A percentile compares a stretch with the other conserved stretches of the same genome.
These are phyloP conservation scores for Galaxias olidus DNA, from an alignment of 2,797 vertebrate genomes.

Conservation along the genomic window DNA sequence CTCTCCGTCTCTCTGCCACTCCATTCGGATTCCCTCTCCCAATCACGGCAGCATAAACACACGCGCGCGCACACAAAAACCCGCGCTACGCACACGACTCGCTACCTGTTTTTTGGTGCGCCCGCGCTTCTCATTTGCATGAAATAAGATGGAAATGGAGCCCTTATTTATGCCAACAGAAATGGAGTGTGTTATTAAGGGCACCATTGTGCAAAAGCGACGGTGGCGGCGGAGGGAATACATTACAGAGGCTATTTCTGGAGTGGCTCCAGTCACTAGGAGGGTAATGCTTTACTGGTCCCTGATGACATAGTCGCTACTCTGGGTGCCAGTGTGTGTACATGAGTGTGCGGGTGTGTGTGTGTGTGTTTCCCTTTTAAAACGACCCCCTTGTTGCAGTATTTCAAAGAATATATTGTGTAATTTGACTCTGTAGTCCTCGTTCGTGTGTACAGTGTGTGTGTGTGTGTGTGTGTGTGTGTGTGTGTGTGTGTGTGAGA, in stretches of 20 bases:
- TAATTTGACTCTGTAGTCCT: too few relatives aligned
- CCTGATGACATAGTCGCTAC: constrained; percentile 70
- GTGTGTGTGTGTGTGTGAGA: too few relatives aligned
- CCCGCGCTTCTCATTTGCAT: constrained; percentile 74
- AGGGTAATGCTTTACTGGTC: constrained; percentile 79
- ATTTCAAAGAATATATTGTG: not conserved
- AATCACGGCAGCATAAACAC: constrained; percentile 54
- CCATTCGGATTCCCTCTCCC: constrained; percentile 72
- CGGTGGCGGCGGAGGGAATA: constrained; percentile 75
- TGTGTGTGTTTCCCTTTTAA: constrained; percentile 39
- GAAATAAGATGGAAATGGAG: constrained; percentile 82
- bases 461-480: not conserved
- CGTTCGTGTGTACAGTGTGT: not conserved
- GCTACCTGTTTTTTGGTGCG: constrained; percentile 78
- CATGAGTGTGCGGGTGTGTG: not conserved
- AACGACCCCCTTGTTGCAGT: constrained; percentile 12
- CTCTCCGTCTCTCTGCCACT: too few relatives aligned
- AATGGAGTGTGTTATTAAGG: constrained; percentile 82
- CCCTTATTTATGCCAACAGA: constrained; percentile 83
- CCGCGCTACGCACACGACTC: constrained; percentile 40
- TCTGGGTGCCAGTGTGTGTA: constrained; percentile 54
- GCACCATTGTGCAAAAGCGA: constrained; percentile 79
- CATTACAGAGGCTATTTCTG: constrained; percentile 81
- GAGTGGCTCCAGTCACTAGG: constrained; percentile 76
- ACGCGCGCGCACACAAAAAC: not conserved